These are phyloP conservation scores for Centropus bengalensis DNA, from an alignment of 2,113 vertebrate genomes.

Conservation along the genomic window DNA sequence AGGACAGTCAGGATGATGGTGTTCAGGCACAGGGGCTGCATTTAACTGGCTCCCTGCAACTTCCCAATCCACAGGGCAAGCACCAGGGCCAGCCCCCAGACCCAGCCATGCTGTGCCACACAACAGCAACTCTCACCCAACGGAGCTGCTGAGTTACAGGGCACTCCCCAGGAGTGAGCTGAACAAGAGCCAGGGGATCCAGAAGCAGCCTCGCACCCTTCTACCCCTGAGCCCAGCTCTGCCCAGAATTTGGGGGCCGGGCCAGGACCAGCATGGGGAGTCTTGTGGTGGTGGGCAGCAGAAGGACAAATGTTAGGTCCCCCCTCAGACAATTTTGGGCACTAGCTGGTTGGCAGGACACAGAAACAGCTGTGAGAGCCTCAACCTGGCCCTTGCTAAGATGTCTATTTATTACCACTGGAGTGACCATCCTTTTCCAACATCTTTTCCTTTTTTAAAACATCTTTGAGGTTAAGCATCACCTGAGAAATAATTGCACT, in stretches of 20 bases:
- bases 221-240: background rate
- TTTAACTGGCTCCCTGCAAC: accelerated
- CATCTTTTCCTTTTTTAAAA: background rate
- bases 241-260: accelerated
- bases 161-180: background rate
- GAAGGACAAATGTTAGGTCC: background rate
- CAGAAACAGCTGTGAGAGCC: background rate
- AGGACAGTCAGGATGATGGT: no score
- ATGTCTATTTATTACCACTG: background rate
- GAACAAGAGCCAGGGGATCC: background rate
- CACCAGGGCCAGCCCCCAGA: accelerated
- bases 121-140: background rate
- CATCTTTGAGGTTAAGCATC: background rate
- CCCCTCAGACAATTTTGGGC: background rate
- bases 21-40: background rate
- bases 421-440: background rate
- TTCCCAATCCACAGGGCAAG: accelerated
- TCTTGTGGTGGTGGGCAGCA: background rate
- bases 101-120: background rate
- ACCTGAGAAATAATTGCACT: background rate
- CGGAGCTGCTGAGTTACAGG: accelerated
- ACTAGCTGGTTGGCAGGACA: background rate
- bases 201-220: background rate
- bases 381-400: background rate
- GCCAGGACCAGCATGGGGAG: background rate